phyloP scores from a whole-genome alignment of 2,113 vertebrate species.

The Sisor rabdophorus region DNA sequence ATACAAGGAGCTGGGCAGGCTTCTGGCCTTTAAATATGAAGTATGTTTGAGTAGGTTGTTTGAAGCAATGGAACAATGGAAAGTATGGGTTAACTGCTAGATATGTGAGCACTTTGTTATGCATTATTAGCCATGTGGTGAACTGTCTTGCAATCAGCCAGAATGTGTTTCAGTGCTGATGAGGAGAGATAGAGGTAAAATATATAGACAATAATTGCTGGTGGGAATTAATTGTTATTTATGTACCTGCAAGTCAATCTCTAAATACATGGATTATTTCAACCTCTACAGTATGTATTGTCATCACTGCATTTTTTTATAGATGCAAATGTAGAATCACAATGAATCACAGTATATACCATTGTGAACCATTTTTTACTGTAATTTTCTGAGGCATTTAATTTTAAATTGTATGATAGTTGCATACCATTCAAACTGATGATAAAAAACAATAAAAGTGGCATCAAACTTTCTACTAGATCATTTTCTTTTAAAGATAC shows the following conservation, averaged over 20 bases:
- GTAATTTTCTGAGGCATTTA: not conserved
- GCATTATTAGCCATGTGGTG: not conserved
- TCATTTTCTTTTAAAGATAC: not conserved
- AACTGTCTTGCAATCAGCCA: not conserved
- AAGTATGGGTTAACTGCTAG: not conserved
- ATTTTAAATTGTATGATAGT: not conserved
- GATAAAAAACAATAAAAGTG: not conserved
- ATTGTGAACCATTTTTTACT: not conserved
- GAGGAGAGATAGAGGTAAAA: not conserved
- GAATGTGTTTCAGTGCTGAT: not conserved
- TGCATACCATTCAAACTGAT: not conserved
- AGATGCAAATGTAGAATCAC: not conserved
- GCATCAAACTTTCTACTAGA: not conserved
- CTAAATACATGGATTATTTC: not conserved
- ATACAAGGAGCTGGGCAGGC: not conserved
- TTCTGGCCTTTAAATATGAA: not conserved
- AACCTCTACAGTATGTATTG: not conserved
- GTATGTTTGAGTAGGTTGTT: not conserved
- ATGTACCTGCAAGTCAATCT: not conserved
- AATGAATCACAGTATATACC: not conserved
- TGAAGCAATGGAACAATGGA: too few species aligned
- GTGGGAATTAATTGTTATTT: not conserved
- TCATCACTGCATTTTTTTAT: not conserved
- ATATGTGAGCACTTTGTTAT: not conserved
- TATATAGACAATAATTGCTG: not conserved